These are phyloP conservation scores for Montipora cactus DNA, from an alignment of 64 coral and sea anemone genomes.

Conservation along the genomic window DNA sequence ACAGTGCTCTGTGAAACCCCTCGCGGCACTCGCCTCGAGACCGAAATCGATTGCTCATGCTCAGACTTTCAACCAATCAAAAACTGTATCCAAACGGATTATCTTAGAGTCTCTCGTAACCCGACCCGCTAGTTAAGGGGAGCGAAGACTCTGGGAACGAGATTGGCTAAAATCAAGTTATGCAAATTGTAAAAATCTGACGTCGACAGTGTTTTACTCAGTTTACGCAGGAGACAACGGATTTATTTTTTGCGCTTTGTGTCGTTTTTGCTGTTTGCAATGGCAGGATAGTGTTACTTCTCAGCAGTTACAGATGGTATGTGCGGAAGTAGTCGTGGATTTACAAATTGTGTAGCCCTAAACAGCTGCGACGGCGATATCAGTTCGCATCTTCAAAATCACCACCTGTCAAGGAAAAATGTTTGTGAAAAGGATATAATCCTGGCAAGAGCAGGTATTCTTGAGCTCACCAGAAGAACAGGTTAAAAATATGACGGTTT, in stretches of 20 bases:
- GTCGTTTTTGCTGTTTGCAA: conserved; percentile 11
- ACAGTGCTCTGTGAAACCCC: too few relatives aligned
- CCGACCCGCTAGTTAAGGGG: too few relatives aligned
- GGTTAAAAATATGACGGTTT: conserved; percentile 13
- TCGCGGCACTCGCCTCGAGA: too few relatives aligned
- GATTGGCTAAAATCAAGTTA: background rate
- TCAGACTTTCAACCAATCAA: too few relatives aligned
- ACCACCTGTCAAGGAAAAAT: background rate
- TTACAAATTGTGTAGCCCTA: conserved; percentile 24
- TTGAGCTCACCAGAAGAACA: background rate
- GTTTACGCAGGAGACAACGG: background rate
- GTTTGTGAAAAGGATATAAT: background rate
- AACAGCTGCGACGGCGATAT: conserved; percentile 20
- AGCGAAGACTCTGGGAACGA: too few relatives aligned
- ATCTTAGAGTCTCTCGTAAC: too few relatives aligned
- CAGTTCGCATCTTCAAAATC: conserved; percentile 34
- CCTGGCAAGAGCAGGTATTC: background rate
- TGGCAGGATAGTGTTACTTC: conserved; percentile 42
- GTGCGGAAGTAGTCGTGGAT: background rate
- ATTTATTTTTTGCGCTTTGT: background rate
- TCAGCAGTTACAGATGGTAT: background rate
- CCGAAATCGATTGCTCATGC: too few relatives aligned
- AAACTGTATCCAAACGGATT: too few relatives aligned
- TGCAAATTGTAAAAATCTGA: background rate
- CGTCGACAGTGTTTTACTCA: background rate